Evolutionary conservation across 1,140 invertebrate genomes (phyloP).

Genomic region (Drosophila bipectinata): DNA sequence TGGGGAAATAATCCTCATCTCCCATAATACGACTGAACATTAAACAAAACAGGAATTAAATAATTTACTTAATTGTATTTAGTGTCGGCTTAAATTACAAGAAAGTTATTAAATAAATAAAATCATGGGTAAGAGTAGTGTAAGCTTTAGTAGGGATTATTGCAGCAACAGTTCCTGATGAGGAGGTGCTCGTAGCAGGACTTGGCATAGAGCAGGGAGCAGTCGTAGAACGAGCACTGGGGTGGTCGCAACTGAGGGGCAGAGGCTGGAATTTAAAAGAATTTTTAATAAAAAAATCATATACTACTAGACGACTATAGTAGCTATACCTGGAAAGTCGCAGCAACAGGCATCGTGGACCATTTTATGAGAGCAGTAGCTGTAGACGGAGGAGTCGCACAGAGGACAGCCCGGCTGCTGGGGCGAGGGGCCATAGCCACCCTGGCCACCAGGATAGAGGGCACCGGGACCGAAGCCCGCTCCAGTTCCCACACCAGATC

Average conservation of each 20-base stretch:
- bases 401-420: constrained; percentile 86
- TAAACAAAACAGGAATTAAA: neutral
- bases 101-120: constrained; percentile 4
- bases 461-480: neutral
- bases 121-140: neutral
- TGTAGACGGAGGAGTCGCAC: constrained; percentile 90
- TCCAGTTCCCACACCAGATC: constrained; percentile 7
- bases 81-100: neutral
- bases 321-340: constrained; percentile 84
- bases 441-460: constrained; percentile 7
- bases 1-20: neutral
- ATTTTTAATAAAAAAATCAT: neutral
- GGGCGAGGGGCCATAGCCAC: constrained; percentile 19
- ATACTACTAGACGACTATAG: too few relatives aligned
- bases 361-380: constrained; percentile 89
- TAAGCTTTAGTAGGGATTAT: constrained; percentile 82
- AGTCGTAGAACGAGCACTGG: constrained; percentile 88
- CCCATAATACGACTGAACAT: neutral
- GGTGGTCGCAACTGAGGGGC: constrained; percentile 79
- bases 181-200: constrained; percentile 89
- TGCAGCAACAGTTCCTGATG: constrained; percentile 90
- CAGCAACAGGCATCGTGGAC: constrained; percentile 91
- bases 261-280: constrained; percentile 29
- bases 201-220: constrained; percentile 89
- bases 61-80: constrained; percentile 46